phyloP scores from a whole-genome alignment of 2,113 vertebrate genomes.

The Zosterops hypoxanthus region DNA sequence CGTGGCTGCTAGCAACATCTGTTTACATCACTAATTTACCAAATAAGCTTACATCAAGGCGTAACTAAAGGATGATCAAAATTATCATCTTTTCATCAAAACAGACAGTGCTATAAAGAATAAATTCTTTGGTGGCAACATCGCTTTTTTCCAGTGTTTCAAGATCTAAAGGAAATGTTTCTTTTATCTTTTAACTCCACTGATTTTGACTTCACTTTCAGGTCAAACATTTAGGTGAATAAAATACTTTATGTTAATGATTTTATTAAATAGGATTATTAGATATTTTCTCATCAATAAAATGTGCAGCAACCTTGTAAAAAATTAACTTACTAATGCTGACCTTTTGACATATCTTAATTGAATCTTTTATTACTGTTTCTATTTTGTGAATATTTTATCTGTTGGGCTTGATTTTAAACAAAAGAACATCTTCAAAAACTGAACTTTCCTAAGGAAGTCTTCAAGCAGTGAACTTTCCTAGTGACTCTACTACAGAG shows the following conservation, averaged over 20 bases:
- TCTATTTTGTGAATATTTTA: constrained; percentile 12
- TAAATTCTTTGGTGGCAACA: not conserved
- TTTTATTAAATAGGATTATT: not conserved
- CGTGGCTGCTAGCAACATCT: not conserved
- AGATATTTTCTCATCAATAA: constrained; percentile 8
- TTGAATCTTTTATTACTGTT: not conserved
- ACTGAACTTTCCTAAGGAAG: not conserved
- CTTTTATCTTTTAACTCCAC: not conserved
- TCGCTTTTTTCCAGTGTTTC: not conserved
- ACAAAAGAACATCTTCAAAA: not conserved
- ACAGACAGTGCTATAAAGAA: not conserved
- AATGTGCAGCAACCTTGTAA: not conserved
- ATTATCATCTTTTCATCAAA: not conserved
- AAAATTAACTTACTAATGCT: not conserved
- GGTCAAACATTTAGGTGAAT: not conserved
- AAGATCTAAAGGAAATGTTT: not conserved
- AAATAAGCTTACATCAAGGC: not conserved
- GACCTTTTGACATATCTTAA: not conserved
- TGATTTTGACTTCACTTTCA: not conserved
- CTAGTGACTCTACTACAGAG: not conserved
- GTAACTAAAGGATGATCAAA: not conserved
- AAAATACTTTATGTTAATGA: not conserved
- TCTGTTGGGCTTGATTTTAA: not conserved
- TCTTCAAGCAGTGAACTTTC: not conserved
- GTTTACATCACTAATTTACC: accelerated